Base-by-base conservation (phyloP, 1,140 invertebrate genomes). In the Arctopsyche grandis region DNA sequence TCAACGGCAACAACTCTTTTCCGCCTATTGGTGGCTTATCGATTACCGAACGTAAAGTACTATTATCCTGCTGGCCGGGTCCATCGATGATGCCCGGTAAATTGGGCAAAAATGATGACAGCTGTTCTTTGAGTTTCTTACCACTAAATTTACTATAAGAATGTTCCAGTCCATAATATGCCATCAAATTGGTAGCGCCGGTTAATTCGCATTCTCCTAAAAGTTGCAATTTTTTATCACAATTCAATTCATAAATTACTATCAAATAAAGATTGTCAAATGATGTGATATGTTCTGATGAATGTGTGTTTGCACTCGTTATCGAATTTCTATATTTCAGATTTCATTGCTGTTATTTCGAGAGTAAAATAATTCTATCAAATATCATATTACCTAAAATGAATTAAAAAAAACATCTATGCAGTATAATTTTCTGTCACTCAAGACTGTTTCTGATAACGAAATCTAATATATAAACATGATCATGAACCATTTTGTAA, bases 71-170 rank as follows among this genome's bases (percentile, higher is more conserved):
- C 80, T 91, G 90, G 91, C 95, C 96, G 79, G 96, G 96, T 46
- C 93, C 94, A 88, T 99, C 97, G 81, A 98, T 95, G 77, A 97
- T 96, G 29, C 97, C 97, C 79, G 97, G 97, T 78, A 99, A 89
- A 87, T 96, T 97, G 43, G 97, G 97, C 74, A 99, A 89, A 86
- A 99, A 99, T 14, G 97, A 97, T 46, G 96, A 98, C 63, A 99
- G 87, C 78, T 97, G 96, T 87, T 99, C 97, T 86, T 98, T 98
- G 5, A 98, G 91, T 88, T 97, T 98, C 85, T 98, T 97, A n/a
- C 97, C 96, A 90, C 96, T 98, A 88, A 98, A 98, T 91, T 98
- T 99, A 88, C 95, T 98, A 86, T 98, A 98, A 21, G 97, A 97
- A 88, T 99, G 97, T 89, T 99, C 97, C 58, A 99, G 90, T 75